Base-by-base conservation (phyloP, 2,113 vertebrate genomes). In the Anhinga rufa region DNA sequence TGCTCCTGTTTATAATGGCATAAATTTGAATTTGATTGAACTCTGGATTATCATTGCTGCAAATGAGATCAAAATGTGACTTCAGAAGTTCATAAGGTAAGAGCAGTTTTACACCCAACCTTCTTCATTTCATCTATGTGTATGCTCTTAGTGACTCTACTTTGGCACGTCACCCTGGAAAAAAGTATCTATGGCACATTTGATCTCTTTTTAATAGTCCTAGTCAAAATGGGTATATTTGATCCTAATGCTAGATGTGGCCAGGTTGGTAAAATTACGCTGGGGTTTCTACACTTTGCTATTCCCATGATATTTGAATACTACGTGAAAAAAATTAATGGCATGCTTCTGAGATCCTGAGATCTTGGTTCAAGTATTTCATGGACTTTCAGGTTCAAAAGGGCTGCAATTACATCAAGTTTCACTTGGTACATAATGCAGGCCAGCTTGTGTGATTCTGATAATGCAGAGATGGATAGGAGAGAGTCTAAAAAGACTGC, bases 11-110 rank as follows among this genome's bases (percentile, higher is more conserved):
- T 94, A 40, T 40, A 82, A 82, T 8, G 24, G 82, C 74, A 94
- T 96, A 89, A 71, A 96, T 97, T 95, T 91, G 92, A 94, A 95
- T 96, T 93, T 90, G 76, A 86, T 96, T 93, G 86, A 93, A 77
- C 82, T 93, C 66, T 90, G 93, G 68, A 84, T 93, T 92, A 91
- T 54, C 57, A 49, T 60, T 19, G 17, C 65, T 93, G 68, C 60
- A 93, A 96, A 84, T 61, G 65, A 93, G 72, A 95, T 68, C 34
- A 78, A 93, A 96, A 78, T 76, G 36, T 84, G 69, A 65, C 88
- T 93, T 90, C 61, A 22, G 90, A 88, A 90, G 85, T 88, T 92
- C 82, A 24, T 24, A 68, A 74, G 51, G 44, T 52, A 75, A 57
- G 90, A 94, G 66, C 24, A 75, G 62, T 66, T 95, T 88, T 75